Percentiles rank a stretch among this genome's conserved stretches.
These are phyloP conservation scores for Eulemur albifrons DNA, from an alignment of 2,797 vertebrate genomes.

Conservation along the genomic window DNA sequence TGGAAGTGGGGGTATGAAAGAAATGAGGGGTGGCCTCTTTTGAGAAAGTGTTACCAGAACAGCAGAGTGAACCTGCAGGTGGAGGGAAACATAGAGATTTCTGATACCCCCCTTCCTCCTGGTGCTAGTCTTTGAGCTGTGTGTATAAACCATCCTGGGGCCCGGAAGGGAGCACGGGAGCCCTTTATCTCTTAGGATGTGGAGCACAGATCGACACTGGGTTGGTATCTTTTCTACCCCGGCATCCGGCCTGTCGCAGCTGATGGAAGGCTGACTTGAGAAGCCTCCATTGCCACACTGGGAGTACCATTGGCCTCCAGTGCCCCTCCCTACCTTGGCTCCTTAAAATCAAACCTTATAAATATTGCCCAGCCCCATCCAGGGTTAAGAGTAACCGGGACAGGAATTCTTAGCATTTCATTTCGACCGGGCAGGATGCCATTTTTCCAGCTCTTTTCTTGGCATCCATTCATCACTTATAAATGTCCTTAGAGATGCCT, in stretches of 20 bases:
- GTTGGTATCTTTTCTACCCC: neutral
- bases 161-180: no score
- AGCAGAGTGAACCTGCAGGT: neutral
- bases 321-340: neutral
- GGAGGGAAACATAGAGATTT: neutral
- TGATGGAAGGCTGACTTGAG: neutral
- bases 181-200: neutral
- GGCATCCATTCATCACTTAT: slow-evolving; percentile 52
- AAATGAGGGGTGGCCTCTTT: neutral
- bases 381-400: slow-evolving; percentile 54
- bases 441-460: slow-evolving; percentile 71
- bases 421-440: slow-evolving; percentile 63
- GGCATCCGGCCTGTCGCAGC: neutral
- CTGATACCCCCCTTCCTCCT: neutral
- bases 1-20: neutral
- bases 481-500: slow-evolving; percentile 54
- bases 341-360: slow-evolving; percentile 28
- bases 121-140: neutral
- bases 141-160: neutral
- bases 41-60: neutral
- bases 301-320: neutral
- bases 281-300: accelerated
- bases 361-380: slow-evolving; percentile 4
- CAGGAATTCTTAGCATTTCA: slow-evolving; percentile 65
- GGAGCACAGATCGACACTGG: neutral